Evolutionary conservation across 2,888 invertebrate genomes (phyloP).

Genomic region (Drosophila percnosoma): DNA sequence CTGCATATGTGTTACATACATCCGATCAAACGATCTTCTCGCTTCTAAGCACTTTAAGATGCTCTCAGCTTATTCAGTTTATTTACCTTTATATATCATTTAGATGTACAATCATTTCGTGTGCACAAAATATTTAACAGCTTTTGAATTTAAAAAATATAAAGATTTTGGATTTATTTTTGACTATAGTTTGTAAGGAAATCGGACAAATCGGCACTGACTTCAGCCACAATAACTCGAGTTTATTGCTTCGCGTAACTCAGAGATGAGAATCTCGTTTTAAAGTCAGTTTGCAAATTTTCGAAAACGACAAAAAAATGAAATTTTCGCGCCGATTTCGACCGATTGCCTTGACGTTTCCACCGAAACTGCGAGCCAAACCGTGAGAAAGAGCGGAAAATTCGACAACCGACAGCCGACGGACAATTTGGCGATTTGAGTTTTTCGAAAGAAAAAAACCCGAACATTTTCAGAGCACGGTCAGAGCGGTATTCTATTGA

Average conservation of each 20-base stretch:
- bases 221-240: conserved; percentile 5
- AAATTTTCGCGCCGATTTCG: conserved; percentile 35
- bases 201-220: conserved; percentile 57
- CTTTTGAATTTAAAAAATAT: conserved; percentile 4
- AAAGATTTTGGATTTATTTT: conserved; percentile 3
- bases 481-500: conserved; percentile 60
- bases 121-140: conserved; percentile 13
- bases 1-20: conserved; percentile 6
- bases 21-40: not conserved
- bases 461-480: conserved; percentile 17
- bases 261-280: conserved; percentile 45
- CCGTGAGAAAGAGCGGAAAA: conserved; percentile 38
- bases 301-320: conserved; percentile 9
- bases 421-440: conserved; percentile 18
- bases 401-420: conserved; percentile 33
- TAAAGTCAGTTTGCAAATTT: conserved; percentile 44
- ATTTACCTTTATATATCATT: conserved; percentile 50
- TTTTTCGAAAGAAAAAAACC: conserved; percentile 33
- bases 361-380: conserved; percentile 66
- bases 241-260: conserved; percentile 35
- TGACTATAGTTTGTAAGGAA: conserved; percentile 7
- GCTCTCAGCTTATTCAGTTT: conserved; percentile 34
- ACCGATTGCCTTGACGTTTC: conserved; percentile 74
- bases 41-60: not conserved
- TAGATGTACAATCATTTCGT: conserved; percentile 21